These are phyloP conservation scores for Eupsittula cactorum DNA, from an alignment of 2,113 vertebrate species.

Conservation along the genomic window DNA sequence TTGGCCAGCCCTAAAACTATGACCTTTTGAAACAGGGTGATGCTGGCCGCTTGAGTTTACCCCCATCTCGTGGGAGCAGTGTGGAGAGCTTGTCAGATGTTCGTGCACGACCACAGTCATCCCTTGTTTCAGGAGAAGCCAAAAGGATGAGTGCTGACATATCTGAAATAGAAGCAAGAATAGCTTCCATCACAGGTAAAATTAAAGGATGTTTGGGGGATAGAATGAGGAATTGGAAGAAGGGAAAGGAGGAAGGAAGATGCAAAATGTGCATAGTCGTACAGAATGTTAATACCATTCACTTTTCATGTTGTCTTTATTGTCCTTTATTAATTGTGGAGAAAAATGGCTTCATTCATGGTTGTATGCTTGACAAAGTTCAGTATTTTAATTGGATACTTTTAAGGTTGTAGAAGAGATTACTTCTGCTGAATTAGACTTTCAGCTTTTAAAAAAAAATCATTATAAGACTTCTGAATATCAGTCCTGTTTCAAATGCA, in stretches of 20 bases:
- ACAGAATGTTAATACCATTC: not conserved
- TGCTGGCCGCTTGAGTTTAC: conserved; percentile 84
- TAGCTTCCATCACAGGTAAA: conserved; percentile 89
- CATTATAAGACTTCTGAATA: not conserved
- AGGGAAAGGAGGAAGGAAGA: not conserved
- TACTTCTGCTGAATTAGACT: not conserved
- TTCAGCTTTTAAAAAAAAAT: not conserved
- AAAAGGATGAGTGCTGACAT: conserved; percentile 96
- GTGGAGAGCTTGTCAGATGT: conserved; percentile 89
- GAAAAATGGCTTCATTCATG: not conserved
- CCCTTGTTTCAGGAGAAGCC: conserved; percentile 81
- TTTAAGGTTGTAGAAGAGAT: not conserved
- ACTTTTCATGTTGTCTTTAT: not conserved
- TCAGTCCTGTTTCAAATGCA: not conserved
- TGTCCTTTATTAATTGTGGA: not conserved
- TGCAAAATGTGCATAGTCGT: not conserved
- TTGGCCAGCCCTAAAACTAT: too few relatives aligned
- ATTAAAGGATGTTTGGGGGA: not conserved
- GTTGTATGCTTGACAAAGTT: not conserved
- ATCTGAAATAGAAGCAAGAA: conserved; percentile 92
- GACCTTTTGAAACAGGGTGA: conserved; percentile 84
- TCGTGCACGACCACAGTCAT: conserved; percentile 77
- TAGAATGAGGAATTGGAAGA: not conserved
- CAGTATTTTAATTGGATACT: not conserved
- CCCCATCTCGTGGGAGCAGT: conserved; percentile 94